Base-by-base conservation (phyloP, 1,140 invertebrate species). In the Scaptodrosophila lebanonensis region DNA sequence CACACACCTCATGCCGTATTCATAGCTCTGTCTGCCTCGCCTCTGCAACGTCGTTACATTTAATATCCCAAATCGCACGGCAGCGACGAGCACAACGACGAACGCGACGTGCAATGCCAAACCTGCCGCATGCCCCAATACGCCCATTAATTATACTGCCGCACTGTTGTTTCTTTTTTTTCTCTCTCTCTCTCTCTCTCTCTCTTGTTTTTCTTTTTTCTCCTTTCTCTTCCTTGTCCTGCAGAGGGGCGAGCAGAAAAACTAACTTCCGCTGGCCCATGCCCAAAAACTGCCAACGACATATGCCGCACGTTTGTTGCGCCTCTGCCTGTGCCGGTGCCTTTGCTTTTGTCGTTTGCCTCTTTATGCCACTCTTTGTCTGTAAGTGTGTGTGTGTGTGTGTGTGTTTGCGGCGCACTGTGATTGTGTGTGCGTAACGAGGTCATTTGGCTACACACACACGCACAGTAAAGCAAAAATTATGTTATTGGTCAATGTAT, bases 401-500 rank as follows among this genome's bases (percentile, higher is more conserved):
- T 25, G 16, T 54, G 20, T 54, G 33, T 49, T 25, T n/a, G n/a
- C n/a, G n/a, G n/a, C n/a, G n/a, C n/a, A n/a, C n/a, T n/a, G n/a
- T n/a, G n/a, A n/a, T n/a, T 33, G 39, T 52, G 3, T 22, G 42
- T 52, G 51, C 51, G 65, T 70, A 69, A 70, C 67, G 67, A 70
- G 67, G 67, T 70, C 67, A 70, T 69, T 63, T 69, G 66, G 66
- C 51, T 43, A 70, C 40, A 52, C 47, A 57, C 70, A 62, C 43
- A 65, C 44, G 43, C 52, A 66, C 44, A 52, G 49, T 27, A n/a
- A 32, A 44, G 60, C 60, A 44, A 67, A 77, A 77, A 77, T 77
- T 77, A 76, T 76, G 72, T 76, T 76, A 76, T 76, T 77, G 71
- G 71, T 77, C 72, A 77, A 77, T 66, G 71, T 76, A 71, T 76